phyloP scores from a whole-genome alignment of 2,113 vertebrate species.

The Hyla sarda region DNA sequence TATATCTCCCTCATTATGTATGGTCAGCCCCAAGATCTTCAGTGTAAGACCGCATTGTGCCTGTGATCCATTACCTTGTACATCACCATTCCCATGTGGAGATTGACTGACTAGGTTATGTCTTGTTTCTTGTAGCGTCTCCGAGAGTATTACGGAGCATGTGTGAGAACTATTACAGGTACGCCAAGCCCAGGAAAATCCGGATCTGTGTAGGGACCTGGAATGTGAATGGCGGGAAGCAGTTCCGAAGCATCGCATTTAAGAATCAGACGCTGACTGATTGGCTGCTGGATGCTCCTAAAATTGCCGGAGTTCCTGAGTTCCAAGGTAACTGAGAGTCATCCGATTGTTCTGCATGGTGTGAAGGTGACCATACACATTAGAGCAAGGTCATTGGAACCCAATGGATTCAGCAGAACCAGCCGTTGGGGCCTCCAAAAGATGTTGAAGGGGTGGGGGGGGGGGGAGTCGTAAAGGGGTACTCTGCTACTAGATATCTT shows the following conservation, averaged over 20 bases:
- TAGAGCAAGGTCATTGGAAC: no score
- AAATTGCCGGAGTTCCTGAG: slow-evolving; percentile 85
- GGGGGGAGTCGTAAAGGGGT: no score
- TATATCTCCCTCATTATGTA: no score
- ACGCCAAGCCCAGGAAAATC: slow-evolving; percentile 88
- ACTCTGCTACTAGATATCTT: no score
- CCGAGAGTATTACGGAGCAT: slow-evolving; percentile 92
- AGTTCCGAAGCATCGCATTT: slow-evolving; percentile 97
- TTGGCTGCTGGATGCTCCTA: slow-evolving; percentile 95
- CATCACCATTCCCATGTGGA: neutral
- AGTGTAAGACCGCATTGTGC: no score
- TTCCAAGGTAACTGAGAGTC: slow-evolving; percentile 83
- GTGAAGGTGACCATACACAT: neutral
- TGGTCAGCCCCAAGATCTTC: no score
- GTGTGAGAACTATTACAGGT: slow-evolving; percentile 95
- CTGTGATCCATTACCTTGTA: neutral
- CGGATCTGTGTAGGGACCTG: slow-evolving; percentile 91
- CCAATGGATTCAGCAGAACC: no score
- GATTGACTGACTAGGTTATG: neutral
- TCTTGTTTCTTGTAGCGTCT: slow-evolving; percentile 79
- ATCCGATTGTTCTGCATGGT: neutral
- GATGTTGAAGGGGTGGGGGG: no score
- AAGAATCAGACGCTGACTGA: slow-evolving; percentile 97
- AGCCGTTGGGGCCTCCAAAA: no score
- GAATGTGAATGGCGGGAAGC: slow-evolving; percentile 97